phyloP scores from a whole-genome alignment of 2,797 vertebrate species.

The Pseudochirops cupreus region DNA sequence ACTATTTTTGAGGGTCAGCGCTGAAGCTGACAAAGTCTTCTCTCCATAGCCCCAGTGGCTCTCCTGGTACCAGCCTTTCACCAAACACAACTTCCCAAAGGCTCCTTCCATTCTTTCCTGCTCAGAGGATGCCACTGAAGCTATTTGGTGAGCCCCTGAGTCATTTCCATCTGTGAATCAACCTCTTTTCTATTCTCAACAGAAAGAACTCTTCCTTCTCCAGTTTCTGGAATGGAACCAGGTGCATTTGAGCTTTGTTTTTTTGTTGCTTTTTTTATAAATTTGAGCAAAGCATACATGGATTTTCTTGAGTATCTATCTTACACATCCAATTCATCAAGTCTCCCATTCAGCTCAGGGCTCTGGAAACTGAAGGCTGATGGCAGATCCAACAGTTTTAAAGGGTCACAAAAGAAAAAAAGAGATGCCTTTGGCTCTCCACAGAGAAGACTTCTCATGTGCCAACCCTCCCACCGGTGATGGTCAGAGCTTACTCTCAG shows the following conservation, averaged over 20 bases:
- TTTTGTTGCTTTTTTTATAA: neutral
- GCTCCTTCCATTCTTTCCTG: constrained; percentile 10
- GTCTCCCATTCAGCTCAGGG: constrained; percentile 22
- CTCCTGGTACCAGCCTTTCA: neutral
- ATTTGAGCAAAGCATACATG: neutral
- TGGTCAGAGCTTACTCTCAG: neutral
- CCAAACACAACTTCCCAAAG: neutral
- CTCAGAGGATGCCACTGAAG: constrained; percentile 5
- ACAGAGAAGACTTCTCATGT: neutral
- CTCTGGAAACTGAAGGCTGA: constrained; percentile 4
- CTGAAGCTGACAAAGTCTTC: neutral
- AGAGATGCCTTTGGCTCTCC: neutral
- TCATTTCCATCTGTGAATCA: constrained; percentile 62
- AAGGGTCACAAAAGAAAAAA: constrained; percentile 15
- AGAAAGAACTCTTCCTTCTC: constrained; percentile 58
- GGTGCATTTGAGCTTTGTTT: constrained; percentile 33
- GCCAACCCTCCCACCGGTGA: neutral
- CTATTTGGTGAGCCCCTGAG: constrained; percentile 44
- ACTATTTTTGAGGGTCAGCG: neutral
- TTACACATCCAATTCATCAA: constrained; percentile 16
- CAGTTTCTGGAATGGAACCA: constrained; percentile 53
- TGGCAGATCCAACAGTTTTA: neutral
- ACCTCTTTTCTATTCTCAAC: constrained; percentile 48
- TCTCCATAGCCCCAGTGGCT: neutral
- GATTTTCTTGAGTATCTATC: constrained; percentile 42